Base-by-base conservation (phyloP, 2,797 vertebrate genomes). In the Cynopterus sphinx region DNA sequence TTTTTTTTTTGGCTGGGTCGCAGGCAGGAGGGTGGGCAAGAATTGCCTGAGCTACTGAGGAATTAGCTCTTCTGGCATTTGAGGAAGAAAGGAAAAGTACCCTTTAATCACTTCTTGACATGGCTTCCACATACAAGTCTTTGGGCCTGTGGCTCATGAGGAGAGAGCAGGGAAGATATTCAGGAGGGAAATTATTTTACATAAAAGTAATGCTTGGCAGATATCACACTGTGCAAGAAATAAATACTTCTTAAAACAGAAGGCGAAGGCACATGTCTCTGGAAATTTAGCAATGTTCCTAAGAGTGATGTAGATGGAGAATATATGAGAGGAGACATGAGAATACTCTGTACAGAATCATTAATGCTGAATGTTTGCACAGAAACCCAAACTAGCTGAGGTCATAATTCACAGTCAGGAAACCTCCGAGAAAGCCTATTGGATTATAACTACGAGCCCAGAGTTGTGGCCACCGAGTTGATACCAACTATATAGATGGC, bases 161-260 rank as follows among this genome's bases (percentile, higher is more conserved):
- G 93, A 93, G 83, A 84, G 33, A 92, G 53, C 28, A 70, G 49
- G 71, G 51, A 95, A 84, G 53, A 73, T 43, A 86, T 96, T 91
- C 70, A 87, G 79, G 59, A 93, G 86, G 86, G 85, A 94, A 87
- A 91, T 91, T 71, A 85, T 95, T 97, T 96, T 95, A 88, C 86
- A 83, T 87, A 79, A 95, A 97, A 96, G 70, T 91, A 63, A 89
- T 75, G 79, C 94, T 97, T 96, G 82, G 89, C 87, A 92, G 87
- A 70, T 87, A 88, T 84, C 59, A 91, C 71, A 92, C 51, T 78
- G 46, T 91, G 33, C 33, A 94, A 93, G 95, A 87, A 97, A 97
- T 95, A 94, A 95, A 96, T 86, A 78, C 93, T 74, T 95, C 96
- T 95, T 96, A 88, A 95, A 95, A 95, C 92, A 96, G 86, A 97